Evolutionary conservation across 2,888 invertebrate genomes (phyloP).

Genomic region (Hydraecia micacea): DNA sequence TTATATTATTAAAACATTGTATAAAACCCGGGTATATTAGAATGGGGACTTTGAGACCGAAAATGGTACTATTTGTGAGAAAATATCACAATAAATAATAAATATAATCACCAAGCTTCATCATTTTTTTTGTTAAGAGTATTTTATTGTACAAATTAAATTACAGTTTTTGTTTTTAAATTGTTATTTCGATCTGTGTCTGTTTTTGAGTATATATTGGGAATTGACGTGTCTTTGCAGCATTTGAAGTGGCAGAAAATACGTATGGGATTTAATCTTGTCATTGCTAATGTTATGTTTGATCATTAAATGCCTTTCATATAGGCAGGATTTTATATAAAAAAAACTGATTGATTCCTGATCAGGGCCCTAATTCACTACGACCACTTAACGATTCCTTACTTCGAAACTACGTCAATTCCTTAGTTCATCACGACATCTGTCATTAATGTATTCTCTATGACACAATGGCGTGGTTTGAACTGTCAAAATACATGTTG

Average conservation of each 20-base stretch:
- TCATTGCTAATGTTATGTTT: background rate
- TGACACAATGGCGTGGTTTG: background rate
- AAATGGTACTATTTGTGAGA: slow-evolving; percentile 30
- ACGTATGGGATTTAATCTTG: background rate
- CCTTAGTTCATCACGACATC: background rate
- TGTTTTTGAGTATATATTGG: slow-evolving; percentile 23
- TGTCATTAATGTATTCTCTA: background rate
- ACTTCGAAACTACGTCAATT: background rate
- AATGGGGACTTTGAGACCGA: slow-evolving; percentile 21
- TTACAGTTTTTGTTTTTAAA: slow-evolving; percentile 28
- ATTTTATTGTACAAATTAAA: slow-evolving; percentile 53
- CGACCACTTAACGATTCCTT: background rate
- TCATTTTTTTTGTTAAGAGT: slow-evolving; percentile 34
- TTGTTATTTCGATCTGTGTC: slow-evolving; percentile 26
- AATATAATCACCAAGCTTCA: slow-evolving; percentile 48
- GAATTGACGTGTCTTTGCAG: slow-evolving; percentile 26
- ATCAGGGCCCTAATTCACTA: background rate
- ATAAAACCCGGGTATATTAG: slow-evolving; percentile 36
- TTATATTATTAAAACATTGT: slow-evolving; percentile 25
- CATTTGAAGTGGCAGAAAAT: background rate
- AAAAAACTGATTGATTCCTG: background rate
- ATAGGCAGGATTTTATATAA: background rate
- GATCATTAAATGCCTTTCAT: background rate
- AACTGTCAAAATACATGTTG: background rate
- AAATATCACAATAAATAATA: slow-evolving; percentile 36